Base-by-base conservation (phyloP, 30 jellyfish, hydroid and myxozoan genomes). In the Pseudorhiza aurosa region DNA sequence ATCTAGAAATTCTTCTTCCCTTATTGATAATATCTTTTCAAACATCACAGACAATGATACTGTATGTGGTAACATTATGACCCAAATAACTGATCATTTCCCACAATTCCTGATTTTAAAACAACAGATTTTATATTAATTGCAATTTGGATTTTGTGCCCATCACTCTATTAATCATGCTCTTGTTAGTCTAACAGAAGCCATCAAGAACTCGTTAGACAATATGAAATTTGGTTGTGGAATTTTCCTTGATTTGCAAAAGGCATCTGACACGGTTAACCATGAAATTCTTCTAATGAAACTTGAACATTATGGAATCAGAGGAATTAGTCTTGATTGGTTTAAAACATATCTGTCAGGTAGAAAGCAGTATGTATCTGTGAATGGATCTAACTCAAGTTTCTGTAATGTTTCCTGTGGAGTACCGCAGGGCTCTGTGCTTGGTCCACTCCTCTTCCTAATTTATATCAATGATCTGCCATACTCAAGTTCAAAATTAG, bases 341-440 rank as follows among this genome's bases (percentile, higher is more conserved):
- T 64, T 81, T 64, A 27, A 65, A 45, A 65, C 86, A n/a, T 81
- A 63, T 67, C 85, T 81, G n/a, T 8, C 85, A 22, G 75, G 63
- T 25, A 71, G 95, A 55, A 71, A 69, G 44, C 88, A 83, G 72
- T 67, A 63, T 57, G 87, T 82, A 12, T 68, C 79, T 32, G 77
- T 83, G 50, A 47, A 72, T 65, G 83, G 65, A 27, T 53, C 88
- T 35, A 25, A 43, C 67, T 83, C 95, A 3, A 22, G 50, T 28
- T 26, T 9, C 32, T 75, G 29, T 37, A 57, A 19, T 39, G 81
- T 82, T 30, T 62, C 81, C 72, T 57, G 72, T 82, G 95, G 95
- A 47, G 95, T 70, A 26, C 83, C 95, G 35, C 95, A 83, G 77
- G 95, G 83, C 22, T 53, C 83, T 69, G 76, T 83, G 28, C 83